Base-by-base conservation (phyloP, 1,140 invertebrate species). In the Drosophila takahashii region DNA sequence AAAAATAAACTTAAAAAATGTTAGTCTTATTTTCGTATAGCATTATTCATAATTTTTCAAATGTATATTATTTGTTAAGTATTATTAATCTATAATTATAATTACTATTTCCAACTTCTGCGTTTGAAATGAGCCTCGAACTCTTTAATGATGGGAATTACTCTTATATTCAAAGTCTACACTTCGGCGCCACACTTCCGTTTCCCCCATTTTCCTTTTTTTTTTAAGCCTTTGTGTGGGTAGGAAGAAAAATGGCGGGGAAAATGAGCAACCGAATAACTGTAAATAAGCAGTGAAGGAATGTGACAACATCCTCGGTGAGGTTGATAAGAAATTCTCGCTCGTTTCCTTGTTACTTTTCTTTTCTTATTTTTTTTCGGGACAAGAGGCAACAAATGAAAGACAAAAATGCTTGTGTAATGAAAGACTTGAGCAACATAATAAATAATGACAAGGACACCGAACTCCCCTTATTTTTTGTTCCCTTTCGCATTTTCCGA, bases 381-480 rank as follows among this genome's bases (percentile, higher is more conserved):
- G 64, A 65, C 75, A 83, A 75, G 76, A 58, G 77, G 51, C 81
- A 81, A 81, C 81, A 85, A 86, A 86, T 81, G 79, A 81, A 65
- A 71, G 83, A 76, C 78, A 61, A 71, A 89, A 89, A 89, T 89
- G 77, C 81, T 80, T 77, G 48, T 77, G 73, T 84, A 89, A 89
- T 89, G 79, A 89, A 89, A 90, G 84, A 89, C 84, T 84, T 61
- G 84, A 84, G 79, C 66, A 90, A 89, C 87, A 84, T 89, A 89
- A 89, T 89, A 89, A 89, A 89, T 89, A 89, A 89, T 89, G 84
- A 73, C 84, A 83, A 79, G 77, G 77, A 62, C 53, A 59, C 45
- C 26, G 80, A 50, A 52, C 44, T 34, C 15, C 71, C 48, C 36
- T 26, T 34, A 50, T 42, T 44, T 44, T 18, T 18, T 42, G 13